Evolutionary conservation across 1,140 invertebrate species (phyloP), one percentile per base, ranked within the genome.

Genomic region (Ectropis grisescens): DNA sequence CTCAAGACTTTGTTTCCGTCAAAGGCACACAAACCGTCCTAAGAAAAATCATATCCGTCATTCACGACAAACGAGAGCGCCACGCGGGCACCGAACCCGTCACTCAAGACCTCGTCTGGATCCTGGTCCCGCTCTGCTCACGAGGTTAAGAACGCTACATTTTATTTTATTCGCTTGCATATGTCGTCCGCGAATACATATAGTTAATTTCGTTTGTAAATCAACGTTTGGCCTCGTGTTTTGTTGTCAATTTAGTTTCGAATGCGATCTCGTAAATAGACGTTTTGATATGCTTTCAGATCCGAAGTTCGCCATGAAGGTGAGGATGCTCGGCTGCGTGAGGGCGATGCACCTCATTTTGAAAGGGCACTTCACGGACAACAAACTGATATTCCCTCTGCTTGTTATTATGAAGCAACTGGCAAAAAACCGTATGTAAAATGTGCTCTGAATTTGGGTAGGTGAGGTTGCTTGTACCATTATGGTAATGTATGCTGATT

Each of bases 351-450:
- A 89, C 51, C 64, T 80, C 7, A 71, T 89, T 26, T 54, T 90
- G 4, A 86, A 86, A 53, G 82, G 82, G n/a, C 79, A 88, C 58
- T 87, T 84, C 38, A 87, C 84, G 22, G 85, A 88, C 51, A 84
- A 83, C 38, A 85, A 86, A 54, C 67, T 85, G 3, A 61, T 90
- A 15, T 79, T 87, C 38, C 87, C 88, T 4, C 50, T 89, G 11
- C 61, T 90, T 15, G 82, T 87, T 30, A 86, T 89, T 10, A 82
- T 90, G 41, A 88, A 88, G 64, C 83, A 84, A 57, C 67, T 90
- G 7, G 75, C 86, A 7, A 88, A 86, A 67, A 89, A 88, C 51
- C 56, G 88, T 89, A 81, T n/a, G n/a, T n/a, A n/a, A 85, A n/a
- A n/a, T n/a, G 11, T 3, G 11, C 11, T 31, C 10, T 37, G 8